Conservation (phyloP, 2,113 vertebrate genomes). For the Pterophyllum scalare region DNA sequence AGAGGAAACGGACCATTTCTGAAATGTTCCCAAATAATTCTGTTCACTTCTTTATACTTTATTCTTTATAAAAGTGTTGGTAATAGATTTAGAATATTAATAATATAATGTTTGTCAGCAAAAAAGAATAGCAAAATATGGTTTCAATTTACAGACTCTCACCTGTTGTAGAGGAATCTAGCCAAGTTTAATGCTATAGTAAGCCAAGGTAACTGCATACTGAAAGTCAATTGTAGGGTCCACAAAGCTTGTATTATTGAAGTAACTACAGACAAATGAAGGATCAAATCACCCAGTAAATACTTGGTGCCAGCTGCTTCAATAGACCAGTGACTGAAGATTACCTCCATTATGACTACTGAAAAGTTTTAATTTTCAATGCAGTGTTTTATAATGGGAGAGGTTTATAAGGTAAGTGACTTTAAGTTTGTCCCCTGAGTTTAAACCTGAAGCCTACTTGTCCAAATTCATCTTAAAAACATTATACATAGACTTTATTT, state of each 20-base stretch:
- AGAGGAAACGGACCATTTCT: conserved; percentile 6
- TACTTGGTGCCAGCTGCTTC: conserved; percentile 3
- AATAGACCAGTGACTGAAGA: conserved; percentile 3
- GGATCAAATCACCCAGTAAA: conserved; percentile 20
- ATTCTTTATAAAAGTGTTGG: neutral
- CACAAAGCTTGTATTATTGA: conserved; percentile 24
- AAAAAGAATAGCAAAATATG: neutral
- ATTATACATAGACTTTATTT: conserved; percentile 35
- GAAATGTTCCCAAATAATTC: neutral
- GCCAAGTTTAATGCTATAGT: conserved; percentile 3
- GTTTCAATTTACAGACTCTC: neutral
- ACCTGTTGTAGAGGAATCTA: conserved; percentile 13
- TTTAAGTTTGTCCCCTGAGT: conserved; percentile 11
- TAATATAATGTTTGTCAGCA: neutral
- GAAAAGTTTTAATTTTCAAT: conserved; percentile 11
- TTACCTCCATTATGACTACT: conserved; percentile 19
- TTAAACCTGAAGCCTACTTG: conserved; percentile 7
- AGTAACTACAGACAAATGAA: conserved; percentile 26
- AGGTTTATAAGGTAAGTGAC: conserved; percentile 46
- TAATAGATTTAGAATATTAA: neutral
- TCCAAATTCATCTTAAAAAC: conserved; percentile 24
- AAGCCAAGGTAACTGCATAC: conserved; percentile 38
- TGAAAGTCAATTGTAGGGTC: conserved; percentile 32
- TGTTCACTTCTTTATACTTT: neutral
- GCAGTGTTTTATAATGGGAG: neutral